phyloP scores from a whole-genome alignment of 2,113 vertebrate genomes.

The Zosterops lateralis region DNA sequence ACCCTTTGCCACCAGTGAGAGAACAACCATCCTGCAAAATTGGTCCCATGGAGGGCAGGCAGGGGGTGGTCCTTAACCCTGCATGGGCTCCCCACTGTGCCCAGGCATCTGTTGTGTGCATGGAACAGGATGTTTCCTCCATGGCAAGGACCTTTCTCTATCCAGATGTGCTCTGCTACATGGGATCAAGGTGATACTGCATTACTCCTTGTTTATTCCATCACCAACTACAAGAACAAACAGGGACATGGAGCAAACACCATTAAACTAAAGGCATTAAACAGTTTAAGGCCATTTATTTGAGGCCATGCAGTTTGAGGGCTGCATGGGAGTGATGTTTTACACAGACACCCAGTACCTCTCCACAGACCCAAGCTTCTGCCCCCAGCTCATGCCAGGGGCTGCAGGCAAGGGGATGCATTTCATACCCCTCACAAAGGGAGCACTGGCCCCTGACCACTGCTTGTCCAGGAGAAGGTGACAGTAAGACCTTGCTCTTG shows the following conservation, averaged over 20 bases:
- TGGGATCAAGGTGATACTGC: rapidly evolving
- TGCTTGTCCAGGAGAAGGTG: neutral
- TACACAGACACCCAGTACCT: neutral
- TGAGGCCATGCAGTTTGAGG: neutral
- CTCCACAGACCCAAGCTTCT: neutral
- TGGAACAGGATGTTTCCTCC: neutral
- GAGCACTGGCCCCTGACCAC: neutral
- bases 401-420: rapidly evolving
- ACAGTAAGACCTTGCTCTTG: neutral
- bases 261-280: rapidly evolving
- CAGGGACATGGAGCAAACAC: neutral
- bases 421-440: neutral
- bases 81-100: rapidly evolving
- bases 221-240: neutral
- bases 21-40: neutral
- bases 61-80: neutral
- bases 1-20: rapidly evolving
- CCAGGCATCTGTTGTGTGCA: neutral
- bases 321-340: neutral
- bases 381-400: neutral
- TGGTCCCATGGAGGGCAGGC: neutral
- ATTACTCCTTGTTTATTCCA: neutral
- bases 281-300: neutral
- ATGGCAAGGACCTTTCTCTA: neutral
- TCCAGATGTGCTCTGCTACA: neutral